A percentile compares a stretch with the other conserved stretches of the same genome.
phyloP scores from a whole-genome alignment of 2,888 invertebrate genomes.

The Spisula solida region DNA sequence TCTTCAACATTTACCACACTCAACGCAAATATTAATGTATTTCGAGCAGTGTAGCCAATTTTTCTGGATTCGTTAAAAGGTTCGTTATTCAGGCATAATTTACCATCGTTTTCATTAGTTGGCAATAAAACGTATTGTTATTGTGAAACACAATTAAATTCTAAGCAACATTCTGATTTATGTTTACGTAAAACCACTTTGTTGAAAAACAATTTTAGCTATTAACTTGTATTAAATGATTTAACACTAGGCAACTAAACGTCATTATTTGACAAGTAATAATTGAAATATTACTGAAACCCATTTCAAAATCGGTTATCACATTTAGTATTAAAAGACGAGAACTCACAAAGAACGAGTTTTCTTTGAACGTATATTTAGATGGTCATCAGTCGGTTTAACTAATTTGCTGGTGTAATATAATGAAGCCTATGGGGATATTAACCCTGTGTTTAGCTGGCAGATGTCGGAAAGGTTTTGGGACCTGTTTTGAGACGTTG shows the following conservation, averaged over 20 bases:
- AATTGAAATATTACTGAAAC: neutral
- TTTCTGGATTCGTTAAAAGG: no score
- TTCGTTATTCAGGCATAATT: no score
- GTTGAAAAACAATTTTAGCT: neutral
- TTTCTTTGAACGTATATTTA: neutral
- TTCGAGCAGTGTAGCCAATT: no score
- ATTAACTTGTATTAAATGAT: neutral
- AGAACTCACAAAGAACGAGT: neutral
- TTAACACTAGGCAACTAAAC: neutral
- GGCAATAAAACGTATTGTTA: no score
- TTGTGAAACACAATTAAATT: neutral
- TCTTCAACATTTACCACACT: no score
- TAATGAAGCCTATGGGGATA: neutral
- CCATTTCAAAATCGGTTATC: neutral
- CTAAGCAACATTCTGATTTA: neutral
- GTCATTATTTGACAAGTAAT: neutral
- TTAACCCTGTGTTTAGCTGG: neutral
- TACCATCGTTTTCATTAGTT: no score
- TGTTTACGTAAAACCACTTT: neutral
- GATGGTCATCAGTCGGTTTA: constrained; percentile 1
- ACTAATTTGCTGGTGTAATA: constrained; percentile 14
- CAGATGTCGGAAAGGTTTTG: neutral
- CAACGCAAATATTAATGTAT: no score
- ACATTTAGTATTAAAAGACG: neutral
- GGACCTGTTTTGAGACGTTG: neutral